A percentile compares a stretch with the other conserved stretches of the same genome.
Conservation (phyloP, 2,797 vertebrate genomes). For the Jordanella pulchra region DNA sequence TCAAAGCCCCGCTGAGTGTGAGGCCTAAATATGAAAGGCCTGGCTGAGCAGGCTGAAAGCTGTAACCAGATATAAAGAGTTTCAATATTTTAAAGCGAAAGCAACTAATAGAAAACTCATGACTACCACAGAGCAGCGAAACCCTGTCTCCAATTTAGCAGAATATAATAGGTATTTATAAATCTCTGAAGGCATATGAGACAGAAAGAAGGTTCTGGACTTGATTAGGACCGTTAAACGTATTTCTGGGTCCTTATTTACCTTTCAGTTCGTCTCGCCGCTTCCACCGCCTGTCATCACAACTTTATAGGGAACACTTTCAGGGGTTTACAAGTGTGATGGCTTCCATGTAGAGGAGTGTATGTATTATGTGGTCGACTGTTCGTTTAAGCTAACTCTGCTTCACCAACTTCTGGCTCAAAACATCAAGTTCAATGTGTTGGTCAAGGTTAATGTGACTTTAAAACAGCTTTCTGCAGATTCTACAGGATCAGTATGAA, state of each 20-base stretch:
- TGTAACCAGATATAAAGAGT: slow-evolving; percentile 82
- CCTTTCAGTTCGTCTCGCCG: slow-evolving; percentile 71
- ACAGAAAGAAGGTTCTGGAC: slow-evolving; percentile 74
- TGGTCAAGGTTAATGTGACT: slow-evolving; percentile 73
- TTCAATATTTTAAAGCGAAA: slow-evolving; percentile 77
- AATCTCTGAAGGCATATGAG: slow-evolving; percentile 73
- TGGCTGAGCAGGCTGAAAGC: slow-evolving; percentile 67
- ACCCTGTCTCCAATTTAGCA: slow-evolving; percentile 82
- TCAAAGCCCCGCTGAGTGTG: slow-evolving; percentile 64
- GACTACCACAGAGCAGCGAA: slow-evolving; percentile 68
- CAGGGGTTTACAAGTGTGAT: slow-evolving; percentile 61
- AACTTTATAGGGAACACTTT: slow-evolving; percentile 67
- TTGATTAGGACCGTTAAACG: slow-evolving; percentile 79
- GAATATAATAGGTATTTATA: slow-evolving; percentile 81
- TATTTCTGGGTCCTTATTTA: slow-evolving; percentile 78
- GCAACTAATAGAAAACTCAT: slow-evolving; percentile 83
- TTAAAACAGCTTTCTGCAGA: slow-evolving; percentile 78
- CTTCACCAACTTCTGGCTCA: slow-evolving; percentile 50
- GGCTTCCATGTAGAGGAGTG: slow-evolving; percentile 68
- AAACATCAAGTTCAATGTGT: slow-evolving; percentile 31
- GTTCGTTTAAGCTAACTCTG: slow-evolving; percentile 57
- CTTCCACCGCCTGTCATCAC: slow-evolving; percentile 78
- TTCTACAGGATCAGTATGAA: slow-evolving; percentile 59
- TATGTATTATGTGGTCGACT: slow-evolving; percentile 70
- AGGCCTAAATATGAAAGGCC: slow-evolving; percentile 69